Conservation (phyloP, 2,888 invertebrate genomes). For the Gonocerus acuteangulatus region DNA sequence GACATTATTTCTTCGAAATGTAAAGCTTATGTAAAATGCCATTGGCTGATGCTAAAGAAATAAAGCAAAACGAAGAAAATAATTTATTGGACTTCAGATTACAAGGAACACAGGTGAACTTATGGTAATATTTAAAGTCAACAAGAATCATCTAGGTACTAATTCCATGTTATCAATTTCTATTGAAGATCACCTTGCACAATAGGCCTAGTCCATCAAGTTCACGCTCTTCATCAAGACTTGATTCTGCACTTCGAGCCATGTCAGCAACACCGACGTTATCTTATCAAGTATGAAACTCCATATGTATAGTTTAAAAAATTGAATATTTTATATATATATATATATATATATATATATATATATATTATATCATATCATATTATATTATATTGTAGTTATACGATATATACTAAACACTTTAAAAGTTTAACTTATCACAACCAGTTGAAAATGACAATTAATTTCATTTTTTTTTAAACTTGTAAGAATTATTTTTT, state of each 20-base stretch:
- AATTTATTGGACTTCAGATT: constrained; percentile 34
- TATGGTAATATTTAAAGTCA: neutral
- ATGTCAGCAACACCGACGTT: constrained; percentile 39
- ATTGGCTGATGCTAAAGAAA: constrained; percentile 33
- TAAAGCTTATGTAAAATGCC: constrained; percentile 31
- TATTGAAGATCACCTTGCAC: constrained; percentile 31
- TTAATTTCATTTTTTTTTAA: too few relatives aligned
- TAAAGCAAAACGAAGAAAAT: constrained; percentile 34
- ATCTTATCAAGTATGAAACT: constrained; percentile 36
- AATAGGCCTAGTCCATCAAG: constrained; percentile 27
- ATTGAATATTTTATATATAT: too few relatives aligned
- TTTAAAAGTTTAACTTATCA: too few relatives aligned
- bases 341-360: neutral
- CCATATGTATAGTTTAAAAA: neutral
- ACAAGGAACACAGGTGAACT: constrained; percentile 31
- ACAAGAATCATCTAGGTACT: neutral
- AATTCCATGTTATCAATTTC: too few relatives aligned
- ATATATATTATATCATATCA: neutral
- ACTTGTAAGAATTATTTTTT: too few relatives aligned
- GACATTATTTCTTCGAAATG: constrained; percentile 10
- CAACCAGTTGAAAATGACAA: too few relatives aligned
- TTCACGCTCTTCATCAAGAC: constrained; percentile 30
- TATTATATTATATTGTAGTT: neutral
- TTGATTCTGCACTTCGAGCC: constrained; percentile 34
- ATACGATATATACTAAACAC: too few relatives aligned